phyloP scores from a whole-genome alignment of 2,113 vertebrate species.

The Pangasianodon gigas region DNA sequence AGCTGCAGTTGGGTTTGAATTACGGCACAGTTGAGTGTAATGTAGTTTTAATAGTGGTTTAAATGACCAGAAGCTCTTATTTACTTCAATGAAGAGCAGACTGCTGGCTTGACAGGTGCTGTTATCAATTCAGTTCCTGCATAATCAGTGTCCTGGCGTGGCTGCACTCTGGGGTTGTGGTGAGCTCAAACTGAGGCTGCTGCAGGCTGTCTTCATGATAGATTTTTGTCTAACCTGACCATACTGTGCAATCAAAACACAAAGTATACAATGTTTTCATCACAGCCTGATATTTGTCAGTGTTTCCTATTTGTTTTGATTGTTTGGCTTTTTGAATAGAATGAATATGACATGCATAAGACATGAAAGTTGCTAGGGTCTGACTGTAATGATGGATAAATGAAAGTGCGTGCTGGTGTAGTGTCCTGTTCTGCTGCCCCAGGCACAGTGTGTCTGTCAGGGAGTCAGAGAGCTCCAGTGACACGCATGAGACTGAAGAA shows the following conservation, averaged over 20 bases:
- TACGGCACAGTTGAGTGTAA: not conserved
- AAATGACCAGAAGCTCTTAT: constrained; percentile 47
- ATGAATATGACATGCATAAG: not conserved
- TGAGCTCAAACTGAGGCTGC: constrained; percentile 25
- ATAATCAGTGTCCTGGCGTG: constrained; percentile 43
- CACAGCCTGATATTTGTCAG: not conserved
- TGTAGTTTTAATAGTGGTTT: constrained; percentile 33
- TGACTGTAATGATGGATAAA: constrained; percentile 33
- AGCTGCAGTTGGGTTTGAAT: constrained; percentile 20
- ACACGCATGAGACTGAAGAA: constrained; percentile 3
- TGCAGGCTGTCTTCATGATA: constrained; percentile 43
- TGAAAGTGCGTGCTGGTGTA: constrained; percentile 22
- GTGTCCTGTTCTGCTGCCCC: constrained; percentile 31
- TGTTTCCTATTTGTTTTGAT: constrained; percentile 29
- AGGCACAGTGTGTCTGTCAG: constrained; percentile 36
- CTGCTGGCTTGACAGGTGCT: constrained; percentile 45
- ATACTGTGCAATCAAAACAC: not conserved
- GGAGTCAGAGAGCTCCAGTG: constrained; percentile 9
- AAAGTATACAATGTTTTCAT: not conserved
- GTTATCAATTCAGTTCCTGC: constrained; percentile 36
- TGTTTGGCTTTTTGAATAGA: not conserved
- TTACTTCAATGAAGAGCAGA: constrained; percentile 41
- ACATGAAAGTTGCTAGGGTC: not conserved
- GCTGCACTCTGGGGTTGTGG: constrained; percentile 34
- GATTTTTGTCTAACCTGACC: constrained; percentile 33